Evolutionary conservation across 92 coral and sea anemone genomes (phyloP).

Genomic region (Actinostola sp.): DNA sequence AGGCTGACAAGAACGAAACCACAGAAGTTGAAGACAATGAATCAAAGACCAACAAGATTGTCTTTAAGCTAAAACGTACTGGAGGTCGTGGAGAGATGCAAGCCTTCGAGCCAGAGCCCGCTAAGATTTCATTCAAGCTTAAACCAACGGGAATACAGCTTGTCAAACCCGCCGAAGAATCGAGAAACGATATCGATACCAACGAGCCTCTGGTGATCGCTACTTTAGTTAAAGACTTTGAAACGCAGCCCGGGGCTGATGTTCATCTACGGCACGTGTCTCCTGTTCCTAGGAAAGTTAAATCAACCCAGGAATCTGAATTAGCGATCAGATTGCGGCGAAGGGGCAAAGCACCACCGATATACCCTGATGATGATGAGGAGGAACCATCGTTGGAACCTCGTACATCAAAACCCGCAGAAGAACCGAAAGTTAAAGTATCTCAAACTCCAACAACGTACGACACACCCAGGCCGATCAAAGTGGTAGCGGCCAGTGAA

Average conservation of each 20-base stretch:
- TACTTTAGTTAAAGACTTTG: slow-evolving; percentile 17
- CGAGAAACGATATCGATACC: not conserved
- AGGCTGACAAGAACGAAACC: not conserved
- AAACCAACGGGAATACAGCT: slow-evolving; percentile 43
- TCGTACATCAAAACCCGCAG: not conserved
- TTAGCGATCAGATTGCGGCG: slow-evolving; percentile 17
- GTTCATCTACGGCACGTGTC: slow-evolving; percentile 31
- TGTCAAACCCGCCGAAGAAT: slow-evolving; percentile 14
- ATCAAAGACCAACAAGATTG: slow-evolving; percentile 17
- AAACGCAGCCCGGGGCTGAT: slow-evolving; percentile 5
- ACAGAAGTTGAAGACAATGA: slow-evolving; percentile 15
- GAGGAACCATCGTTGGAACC: not conserved
- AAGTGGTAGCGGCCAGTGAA: slow-evolving; percentile 12
- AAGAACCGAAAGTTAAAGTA: not conserved
- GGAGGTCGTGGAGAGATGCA: not conserved
- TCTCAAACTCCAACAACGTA: not conserved
- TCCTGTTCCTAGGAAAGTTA: not conserved
- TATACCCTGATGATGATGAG: slow-evolving; percentile 34
- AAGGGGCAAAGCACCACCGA: slow-evolving; percentile 32
- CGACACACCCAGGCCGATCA: slow-evolving; percentile 19
- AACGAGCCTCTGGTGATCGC: slow-evolving; percentile 2
- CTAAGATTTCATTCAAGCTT: slow-evolving; percentile 30
- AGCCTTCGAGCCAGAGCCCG: slow-evolving; percentile 23
- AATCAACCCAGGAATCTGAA: slow-evolving; percentile 28
- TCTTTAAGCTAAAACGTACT: slow-evolving; percentile 24